Evolutionary conservation across 2,888 invertebrate genomes (phyloP), one percentile per base, ranked within the genome.

Genomic region (Bombyx huttoni): DNA sequence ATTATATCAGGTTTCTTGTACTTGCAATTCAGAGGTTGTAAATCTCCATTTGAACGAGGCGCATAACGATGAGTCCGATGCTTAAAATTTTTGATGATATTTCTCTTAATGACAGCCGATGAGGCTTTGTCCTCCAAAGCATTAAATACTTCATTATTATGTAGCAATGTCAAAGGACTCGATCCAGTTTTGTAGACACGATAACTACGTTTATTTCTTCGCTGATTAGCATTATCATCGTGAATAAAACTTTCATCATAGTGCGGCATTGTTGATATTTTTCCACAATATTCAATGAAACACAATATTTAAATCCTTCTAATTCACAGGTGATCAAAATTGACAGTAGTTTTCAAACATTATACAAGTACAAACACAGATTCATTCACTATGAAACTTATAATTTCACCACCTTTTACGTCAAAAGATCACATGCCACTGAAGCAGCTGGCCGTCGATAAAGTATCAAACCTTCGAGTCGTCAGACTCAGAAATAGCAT

Each of bases 231-330:
- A 67, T 81, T 87, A 60, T 89, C 89, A 56, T 85, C 84, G 51
- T 81, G 68, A 56, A 89, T 84, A 65, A 89, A 89, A 65, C 81
- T 89, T 69, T 89, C 89, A 60, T 89, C 89, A 73, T 89, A 89
- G 67, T 89, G 81, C 57, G 89, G 89, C 89, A 89, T 89, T 58
- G 59, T 67, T 52, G 56, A 53, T 53, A 58, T 56, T 62, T 48
- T 33, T n/a, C 14, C 34, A 34, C 33, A 48, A n/a, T 8, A 33
- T 48, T 33, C 24, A 33, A 33, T 10, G 33, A 48, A 33, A 24
- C 48, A 24, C n/a, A 33, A 33, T 24, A 24, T 24, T 24, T 24
- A 24, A 24, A 24, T 24, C 24, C 24, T 24, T 24, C 5, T 24
- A 24, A 24, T 24, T 24, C 24, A 24, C 24, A 24, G 5, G 5